phyloP scores from a whole-genome alignment of 64 coral and sea anemone species.

The Porites australiensis region DNA sequence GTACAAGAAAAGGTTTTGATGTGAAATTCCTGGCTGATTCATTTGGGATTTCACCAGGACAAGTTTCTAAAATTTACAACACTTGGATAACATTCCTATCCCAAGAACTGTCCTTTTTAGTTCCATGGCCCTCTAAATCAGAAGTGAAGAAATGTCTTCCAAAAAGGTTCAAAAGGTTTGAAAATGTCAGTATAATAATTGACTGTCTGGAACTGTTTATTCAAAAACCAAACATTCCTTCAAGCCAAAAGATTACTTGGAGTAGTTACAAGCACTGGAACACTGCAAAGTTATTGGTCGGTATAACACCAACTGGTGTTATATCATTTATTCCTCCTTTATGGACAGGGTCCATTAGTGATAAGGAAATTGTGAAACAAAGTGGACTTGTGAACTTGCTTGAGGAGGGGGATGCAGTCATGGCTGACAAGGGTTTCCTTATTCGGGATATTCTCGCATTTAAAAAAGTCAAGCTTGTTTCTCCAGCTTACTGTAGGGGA shows the following conservation, averaged over 20 bases:
- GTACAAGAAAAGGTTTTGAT: constrained; percentile 70
- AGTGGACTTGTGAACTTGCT: constrained; percentile 64
- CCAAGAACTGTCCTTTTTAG: constrained; percentile 76
- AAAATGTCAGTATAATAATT: constrained; percentile 59
- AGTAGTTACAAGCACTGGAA: constrained; percentile 79
- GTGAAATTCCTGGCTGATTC: constrained; percentile 63
- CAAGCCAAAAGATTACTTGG: constrained; percentile 69
- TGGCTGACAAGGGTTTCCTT: constrained; percentile 81
- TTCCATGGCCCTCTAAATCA: constrained; percentile 53
- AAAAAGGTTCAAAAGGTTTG: constrained; percentile 34
- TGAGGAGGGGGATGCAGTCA: constrained; percentile 86
- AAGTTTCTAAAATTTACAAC: constrained; percentile 71
- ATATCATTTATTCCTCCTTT: constrained; percentile 78
- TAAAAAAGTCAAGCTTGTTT: constrained; percentile 77
- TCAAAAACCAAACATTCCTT: constrained; percentile 68
- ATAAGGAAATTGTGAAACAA: constrained; percentile 73
- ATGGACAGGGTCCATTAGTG: constrained; percentile 77
- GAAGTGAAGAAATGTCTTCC: constrained; percentile 56
- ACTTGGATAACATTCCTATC: constrained; percentile 70
- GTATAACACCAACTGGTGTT: constrained; percentile 81
- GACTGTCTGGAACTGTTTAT: constrained; percentile 69
- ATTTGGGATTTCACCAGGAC: constrained; percentile 49
- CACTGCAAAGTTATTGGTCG: constrained; percentile 68
- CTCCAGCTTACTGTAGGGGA: constrained; percentile 80
- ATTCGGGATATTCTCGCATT: constrained; percentile 81